Conservation (phyloP, 1,140 invertebrate genomes). For the Scaptomyza montana region DNA sequence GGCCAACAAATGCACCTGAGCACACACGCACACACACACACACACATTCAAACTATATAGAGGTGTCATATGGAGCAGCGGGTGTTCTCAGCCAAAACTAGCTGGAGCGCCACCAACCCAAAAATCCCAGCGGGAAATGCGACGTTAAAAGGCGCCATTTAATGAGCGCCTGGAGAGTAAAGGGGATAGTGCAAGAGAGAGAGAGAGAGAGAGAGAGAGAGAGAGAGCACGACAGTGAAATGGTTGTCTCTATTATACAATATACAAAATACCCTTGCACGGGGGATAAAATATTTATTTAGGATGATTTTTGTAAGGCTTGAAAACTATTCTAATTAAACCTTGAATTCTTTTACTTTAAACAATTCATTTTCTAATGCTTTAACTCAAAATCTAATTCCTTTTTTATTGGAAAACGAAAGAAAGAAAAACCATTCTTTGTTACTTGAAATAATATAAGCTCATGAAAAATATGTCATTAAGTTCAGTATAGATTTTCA, state of each 20-base stretch:
- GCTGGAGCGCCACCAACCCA: slow-evolving; percentile 22
- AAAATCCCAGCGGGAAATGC: slow-evolving; percentile 77
- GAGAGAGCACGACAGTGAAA: not conserved
- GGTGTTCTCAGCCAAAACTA: slow-evolving; percentile 62
- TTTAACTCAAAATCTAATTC: no score
- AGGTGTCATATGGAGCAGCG: slow-evolving; percentile 76
- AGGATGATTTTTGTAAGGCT: no score
- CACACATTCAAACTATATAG: slow-evolving; percentile 12
- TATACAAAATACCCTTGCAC: not conserved
- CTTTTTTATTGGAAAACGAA: no score
- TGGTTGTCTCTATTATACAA: slow-evolving; percentile 7
- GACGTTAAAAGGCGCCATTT: slow-evolving; percentile 68
- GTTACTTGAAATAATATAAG: no score
- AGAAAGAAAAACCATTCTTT: no score
- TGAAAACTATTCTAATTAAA: not conserved
- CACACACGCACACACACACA: slow-evolving; percentile 35
- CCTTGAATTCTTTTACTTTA: no score
- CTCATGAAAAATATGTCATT: no score
- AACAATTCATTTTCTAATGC: no score
- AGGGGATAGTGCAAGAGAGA: no score
- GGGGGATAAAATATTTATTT: not conserved
- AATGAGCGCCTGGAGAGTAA: slow-evolving; percentile 73
- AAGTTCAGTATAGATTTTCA: no score
- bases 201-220: no score
- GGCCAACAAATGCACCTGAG: slow-evolving; percentile 68